Base-by-base conservation (phyloP, 2,888 invertebrate species). In the Caenorhabditis panamensis region DNA sequence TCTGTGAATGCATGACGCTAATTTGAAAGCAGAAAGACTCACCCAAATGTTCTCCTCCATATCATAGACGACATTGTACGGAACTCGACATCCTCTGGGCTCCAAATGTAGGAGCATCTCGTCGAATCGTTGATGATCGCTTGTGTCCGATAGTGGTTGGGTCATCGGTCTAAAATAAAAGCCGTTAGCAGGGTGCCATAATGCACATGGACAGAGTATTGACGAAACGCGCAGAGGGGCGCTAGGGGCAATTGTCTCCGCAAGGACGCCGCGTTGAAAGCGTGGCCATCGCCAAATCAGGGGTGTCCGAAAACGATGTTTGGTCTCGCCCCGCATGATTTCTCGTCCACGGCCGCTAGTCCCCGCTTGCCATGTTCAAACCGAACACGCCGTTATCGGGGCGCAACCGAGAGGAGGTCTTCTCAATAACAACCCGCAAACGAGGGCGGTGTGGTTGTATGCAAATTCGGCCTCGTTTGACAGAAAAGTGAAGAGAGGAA, bases 51-150 rank as follows among this genome's bases (percentile, higher is more conserved):
- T 66, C 28, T 83, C 84, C 11, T 85, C 64, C 8, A 76, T 28
- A 62, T 90, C 90, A 72, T 85, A 86, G 64, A 82, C 81, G 22
- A 88, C 56, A 24, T 79, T 86, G 78, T 89, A 90, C 18, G 90
- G 90, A 37, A 90, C 82, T n/a, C 86, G 84, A 31, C 87, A 88
- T 26, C 84, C 86, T 44, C 82, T 59, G 1, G 86, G 86, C 26
- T 90, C 88, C 51, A 90, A 75, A 78, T 90, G 90, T 22, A 86
- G 64, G 59, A 88, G 73, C 90, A 90, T 90, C 66, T 90, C 89
- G 28, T 88, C 85, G 79, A 90, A 85, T 20, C 90, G 82, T 76
- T 90, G 90, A 76, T 88, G 82, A 82, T 90, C 88, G 2, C 88
- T 85, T 1, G 90, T 90, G 68, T 90, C 88, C 6, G 90, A 90